Evolutionary conservation across 2,888 invertebrate genomes (phyloP).

Genomic region (Mythimna albipuncta): DNA sequence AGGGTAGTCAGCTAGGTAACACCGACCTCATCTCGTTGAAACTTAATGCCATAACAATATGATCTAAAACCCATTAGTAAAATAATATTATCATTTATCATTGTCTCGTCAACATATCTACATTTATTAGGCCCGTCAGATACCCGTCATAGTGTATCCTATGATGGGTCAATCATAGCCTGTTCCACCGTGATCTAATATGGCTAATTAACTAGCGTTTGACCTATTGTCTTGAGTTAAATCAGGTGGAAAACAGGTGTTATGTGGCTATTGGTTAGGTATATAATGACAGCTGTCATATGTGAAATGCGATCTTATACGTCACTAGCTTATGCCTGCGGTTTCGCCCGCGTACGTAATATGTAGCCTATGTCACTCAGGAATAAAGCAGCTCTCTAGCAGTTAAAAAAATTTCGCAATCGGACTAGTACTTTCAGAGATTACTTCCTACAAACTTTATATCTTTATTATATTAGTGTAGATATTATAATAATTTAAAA

Average conservation of each 20-base stretch:
- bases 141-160: not conserved
- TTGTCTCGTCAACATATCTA: slow-evolving; percentile 25
- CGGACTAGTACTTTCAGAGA: too few species aligned
- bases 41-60: too few species aligned
- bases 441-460: too few species aligned
- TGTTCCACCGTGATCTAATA: slow-evolving; percentile 31
- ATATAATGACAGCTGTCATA: not conserved
- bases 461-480: too few species aligned
- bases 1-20: too few species aligned
- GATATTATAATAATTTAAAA: too few species aligned
- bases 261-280: slow-evolving; percentile 1
- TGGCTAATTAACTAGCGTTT: slow-evolving; percentile 31
- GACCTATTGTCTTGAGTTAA: slow-evolving; percentile 34
- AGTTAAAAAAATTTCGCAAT: too few species aligned
- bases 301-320: not conserved
- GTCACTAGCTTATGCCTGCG: not conserved
- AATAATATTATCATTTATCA: not conserved
- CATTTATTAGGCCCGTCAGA: slow-evolving; percentile 21
- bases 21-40: too few species aligned
- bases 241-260: slow-evolving; percentile 40
- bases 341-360: too few species aligned
- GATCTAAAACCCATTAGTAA: too few species aligned
- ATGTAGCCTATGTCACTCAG: too few species aligned
- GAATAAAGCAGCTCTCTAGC: too few species aligned
- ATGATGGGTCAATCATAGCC: slow-evolving; percentile 27